These are phyloP conservation scores for Drosophila sproati DNA, from an alignment of 1,140 invertebrate genomes.

Conservation along the genomic window DNA sequence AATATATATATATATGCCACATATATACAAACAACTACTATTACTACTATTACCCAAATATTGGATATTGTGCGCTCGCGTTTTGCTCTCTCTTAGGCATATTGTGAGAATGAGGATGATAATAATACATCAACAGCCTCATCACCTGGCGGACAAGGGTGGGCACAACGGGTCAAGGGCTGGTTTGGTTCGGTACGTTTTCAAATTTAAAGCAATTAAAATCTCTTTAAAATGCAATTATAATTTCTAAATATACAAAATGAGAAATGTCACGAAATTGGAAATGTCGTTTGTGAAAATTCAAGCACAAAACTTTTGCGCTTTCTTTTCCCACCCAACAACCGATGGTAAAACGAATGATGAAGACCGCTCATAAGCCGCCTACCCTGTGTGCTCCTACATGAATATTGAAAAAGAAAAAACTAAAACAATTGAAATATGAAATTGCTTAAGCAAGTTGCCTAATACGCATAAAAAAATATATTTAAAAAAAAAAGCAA, in stretches of 20 bases:
- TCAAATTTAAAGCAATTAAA: constrained; percentile 64
- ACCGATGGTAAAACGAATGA: constrained; percentile 77
- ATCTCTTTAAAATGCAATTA: constrained; percentile 43
- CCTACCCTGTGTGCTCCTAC: constrained; percentile 84
- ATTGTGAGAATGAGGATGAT: constrained; percentile 84
- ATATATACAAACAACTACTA: constrained; percentile 59
- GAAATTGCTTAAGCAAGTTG: constrained; percentile 58
- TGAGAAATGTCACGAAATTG: constrained; percentile 63
- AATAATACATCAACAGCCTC: constrained; percentile 84
- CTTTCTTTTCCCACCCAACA: constrained; percentile 48
- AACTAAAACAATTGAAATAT: constrained; percentile 18
- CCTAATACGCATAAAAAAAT: constrained; percentile 29
- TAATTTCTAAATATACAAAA: constrained; percentile 51
- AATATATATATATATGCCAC: constrained; percentile 48
- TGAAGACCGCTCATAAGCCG: constrained; percentile 84
- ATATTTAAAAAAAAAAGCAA: constrained; percentile 5
- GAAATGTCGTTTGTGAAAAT: constrained; percentile 54
- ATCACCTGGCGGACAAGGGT: constrained; percentile 87
- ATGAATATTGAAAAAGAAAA: constrained; percentile 37
- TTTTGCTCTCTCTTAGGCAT: constrained; percentile 81
- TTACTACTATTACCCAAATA: constrained; percentile 60
- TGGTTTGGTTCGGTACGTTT: constrained; percentile 88
- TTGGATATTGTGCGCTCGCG: constrained; percentile 74
- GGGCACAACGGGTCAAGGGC: constrained; percentile 88
- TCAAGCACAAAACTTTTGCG: constrained; percentile 41